Evolutionary conservation across 1,140 invertebrate species (phyloP).

Genomic region (Vanessa tameamea): DNA sequence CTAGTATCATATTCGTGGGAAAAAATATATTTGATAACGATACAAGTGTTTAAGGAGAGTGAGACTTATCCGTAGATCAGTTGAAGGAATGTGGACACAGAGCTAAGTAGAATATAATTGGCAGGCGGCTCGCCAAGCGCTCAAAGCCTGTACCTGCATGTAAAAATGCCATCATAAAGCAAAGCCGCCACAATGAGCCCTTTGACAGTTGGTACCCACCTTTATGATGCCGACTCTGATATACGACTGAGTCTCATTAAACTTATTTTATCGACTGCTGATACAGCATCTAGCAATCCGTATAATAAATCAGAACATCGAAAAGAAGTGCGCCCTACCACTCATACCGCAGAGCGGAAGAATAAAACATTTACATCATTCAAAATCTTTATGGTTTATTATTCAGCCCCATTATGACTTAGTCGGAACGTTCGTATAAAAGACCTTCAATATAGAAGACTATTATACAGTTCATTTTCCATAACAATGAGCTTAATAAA

Average conservation of each 20-base stretch:
- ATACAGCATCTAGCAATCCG: conserved; percentile 63
- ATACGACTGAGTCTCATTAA: conserved; percentile 72
- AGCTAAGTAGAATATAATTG: conserved; percentile 79
- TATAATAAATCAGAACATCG: conserved; percentile 65
- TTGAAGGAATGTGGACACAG: conserved; percentile 33
- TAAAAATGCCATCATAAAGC: conserved; percentile 79
- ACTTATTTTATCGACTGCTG: conserved; percentile 75
- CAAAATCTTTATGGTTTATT: conserved; percentile 75
- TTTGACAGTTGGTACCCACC: conserved; percentile 77
- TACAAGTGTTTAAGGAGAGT: conserved; percentile 5
- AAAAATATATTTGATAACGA: not conserved
- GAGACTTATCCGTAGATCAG: conserved; percentile 34
- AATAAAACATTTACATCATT: conserved; percentile 71
- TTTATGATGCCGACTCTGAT: conserved; percentile 78
- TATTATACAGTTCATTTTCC: conserved; percentile 74
- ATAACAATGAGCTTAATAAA: conserved; percentile 67
- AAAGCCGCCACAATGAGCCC: conserved; percentile 70
- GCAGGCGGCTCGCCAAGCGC: conserved; percentile 64
- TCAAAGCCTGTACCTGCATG: conserved; percentile 75
- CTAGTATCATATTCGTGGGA: not conserved
- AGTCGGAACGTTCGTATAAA: conserved; percentile 69
- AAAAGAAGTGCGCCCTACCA: conserved; percentile 55
- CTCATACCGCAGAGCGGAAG: conserved; percentile 60
- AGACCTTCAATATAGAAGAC: conserved; percentile 67
- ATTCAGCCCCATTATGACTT: conserved; percentile 74